A percentile compares a stretch with the other conserved stretches of the same genome.
Conservation (phyloP, 2,888 invertebrate species). For the Epicampocera succincta region DNA sequence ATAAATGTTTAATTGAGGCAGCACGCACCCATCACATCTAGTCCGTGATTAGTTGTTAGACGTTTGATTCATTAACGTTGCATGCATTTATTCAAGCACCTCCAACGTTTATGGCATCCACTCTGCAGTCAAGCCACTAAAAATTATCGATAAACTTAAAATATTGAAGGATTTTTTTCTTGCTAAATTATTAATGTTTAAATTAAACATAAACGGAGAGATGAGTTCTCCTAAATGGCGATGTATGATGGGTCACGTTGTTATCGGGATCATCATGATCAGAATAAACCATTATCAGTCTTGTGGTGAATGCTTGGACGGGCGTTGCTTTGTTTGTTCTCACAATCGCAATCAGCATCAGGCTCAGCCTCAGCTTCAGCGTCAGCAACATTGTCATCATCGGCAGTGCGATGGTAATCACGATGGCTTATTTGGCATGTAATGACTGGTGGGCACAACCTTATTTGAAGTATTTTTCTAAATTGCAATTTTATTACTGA, state of each 20-base stretch:
- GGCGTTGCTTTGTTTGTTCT: background rate
- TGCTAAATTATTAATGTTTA: constrained; percentile 31
- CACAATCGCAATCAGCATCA: constrained; percentile 15
- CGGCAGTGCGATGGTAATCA: constrained; percentile 41
- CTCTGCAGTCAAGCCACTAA: constrained; percentile 33
- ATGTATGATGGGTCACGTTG: constrained; percentile 47
- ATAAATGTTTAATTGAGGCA: constrained; percentile 64
- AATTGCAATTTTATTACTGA: constrained; percentile 66
- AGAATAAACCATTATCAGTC: constrained; percentile 15
- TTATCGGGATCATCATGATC: constrained; percentile 9
- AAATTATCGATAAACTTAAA: constrained; percentile 45
- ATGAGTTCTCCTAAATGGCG: constrained; percentile 62
- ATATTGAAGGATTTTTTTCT: constrained; percentile 38
- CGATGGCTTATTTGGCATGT: constrained; percentile 58
- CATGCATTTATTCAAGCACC: constrained; percentile 43
- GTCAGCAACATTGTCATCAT: background rate
- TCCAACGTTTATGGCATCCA: constrained; percentile 28
- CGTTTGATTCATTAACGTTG: constrained; percentile 21
- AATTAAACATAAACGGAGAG: constrained; percentile 57
- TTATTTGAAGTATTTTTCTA: constrained; percentile 65
- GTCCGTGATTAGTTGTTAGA: background rate
- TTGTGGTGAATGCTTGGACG: constrained; percentile 3
- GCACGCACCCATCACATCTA: constrained; percentile 38
- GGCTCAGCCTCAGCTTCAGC: constrained; percentile 22
- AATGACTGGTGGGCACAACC: constrained; percentile 61